Base-by-base conservation (phyloP, 2,888 invertebrate species). In the Acrobeloides nanus region DNA sequence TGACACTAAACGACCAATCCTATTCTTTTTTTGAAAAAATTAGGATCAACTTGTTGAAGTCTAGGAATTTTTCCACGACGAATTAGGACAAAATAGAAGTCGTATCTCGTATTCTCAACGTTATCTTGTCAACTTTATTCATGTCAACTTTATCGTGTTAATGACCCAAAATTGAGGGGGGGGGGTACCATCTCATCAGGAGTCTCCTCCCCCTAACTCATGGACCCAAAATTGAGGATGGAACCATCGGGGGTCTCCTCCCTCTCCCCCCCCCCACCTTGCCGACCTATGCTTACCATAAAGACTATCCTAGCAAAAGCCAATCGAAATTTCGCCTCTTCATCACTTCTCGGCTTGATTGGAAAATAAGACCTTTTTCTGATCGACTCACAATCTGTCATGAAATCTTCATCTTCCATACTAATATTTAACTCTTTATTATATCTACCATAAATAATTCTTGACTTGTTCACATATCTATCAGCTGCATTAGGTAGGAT, bases 261-360 rank as follows among this genome's bases (percentile, higher is more conserved):
- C 29, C n/a, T 29, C 29, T n/a, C n/a, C n/a, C n/a, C n/a, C n/a
- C n/a, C n/a, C n/a, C n/a, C n/a, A n/a, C n/a, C n/a, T n/a, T n/a
- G n/a, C n/a, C n/a, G n/a, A n/a, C n/a, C 8, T 10, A n/a, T 40
- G 41, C 42, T 10, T 5, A 41, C 40, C 18, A 12, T 46, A 48
- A 48, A 46, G 10, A 46, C 46, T 7, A 48, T 25, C 4, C 46
- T 29, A 6, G 46, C 25, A 18, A n/a, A 15, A 5, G 46, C 46
- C 18, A 48, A 8, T n/a, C 46, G 46, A 48, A 46, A 46, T 4
- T 49, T 34, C 12, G 27, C 31, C 27, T 46, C 46, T 4, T 34
- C 23, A 18, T 17, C 6, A 12, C 26, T 12, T 6, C 7, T n/a
- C 15, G 48, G 48, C 29, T 26, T 6, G 12, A 6, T 6, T 7